phyloP scores from a whole-genome alignment of 1,140 invertebrate species.

The Glossosoma conforme region DNA sequence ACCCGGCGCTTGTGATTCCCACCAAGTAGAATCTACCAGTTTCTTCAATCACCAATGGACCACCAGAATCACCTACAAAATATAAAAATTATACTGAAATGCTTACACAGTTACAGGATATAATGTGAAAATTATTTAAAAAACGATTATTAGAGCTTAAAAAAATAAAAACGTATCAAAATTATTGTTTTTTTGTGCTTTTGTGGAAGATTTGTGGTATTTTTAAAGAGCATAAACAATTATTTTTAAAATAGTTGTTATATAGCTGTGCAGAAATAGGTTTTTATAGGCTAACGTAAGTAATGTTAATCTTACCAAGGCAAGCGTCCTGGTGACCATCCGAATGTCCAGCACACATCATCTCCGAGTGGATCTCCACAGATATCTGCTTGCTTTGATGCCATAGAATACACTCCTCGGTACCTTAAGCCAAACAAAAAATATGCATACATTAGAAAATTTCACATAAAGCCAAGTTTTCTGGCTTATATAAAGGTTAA shows the following conservation, averaged over 20 bases:
- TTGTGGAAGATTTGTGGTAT: too few relatives aligned
- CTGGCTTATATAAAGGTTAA: too few relatives aligned
- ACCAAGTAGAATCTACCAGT: conserved; percentile 69
- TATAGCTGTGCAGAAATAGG: too few relatives aligned
- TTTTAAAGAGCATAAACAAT: too few relatives aligned
- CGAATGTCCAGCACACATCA: conserved; percentile 80
- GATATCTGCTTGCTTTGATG: conserved; percentile 71
- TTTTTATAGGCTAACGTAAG: too few relatives aligned
- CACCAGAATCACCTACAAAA: conserved; percentile 73
- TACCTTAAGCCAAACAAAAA: conserved; percentile 40
- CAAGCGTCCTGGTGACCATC: conserved; percentile 79
- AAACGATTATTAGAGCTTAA: too few relatives aligned
- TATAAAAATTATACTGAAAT: conserved; percentile 7
- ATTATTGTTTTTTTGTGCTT: too few relatives aligned
- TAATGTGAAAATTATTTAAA: too few relatives aligned
- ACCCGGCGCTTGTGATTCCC: conserved; percentile 82
- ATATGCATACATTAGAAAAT: neutral
- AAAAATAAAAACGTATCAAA: too few relatives aligned
- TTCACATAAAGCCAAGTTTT: neutral
- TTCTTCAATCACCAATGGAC: conserved; percentile 67
- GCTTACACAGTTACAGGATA: neutral
- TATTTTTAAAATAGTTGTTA: too few relatives aligned
- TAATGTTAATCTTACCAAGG: conserved; percentile 58
- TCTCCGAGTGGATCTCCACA: conserved; percentile 67
- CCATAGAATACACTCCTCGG: conserved; percentile 70